A percentile compares a stretch with the other conserved stretches of the same genome.
phyloP scores from a whole-genome alignment of 2,888 invertebrate species.

The Mellilla xanthometata region DNA sequence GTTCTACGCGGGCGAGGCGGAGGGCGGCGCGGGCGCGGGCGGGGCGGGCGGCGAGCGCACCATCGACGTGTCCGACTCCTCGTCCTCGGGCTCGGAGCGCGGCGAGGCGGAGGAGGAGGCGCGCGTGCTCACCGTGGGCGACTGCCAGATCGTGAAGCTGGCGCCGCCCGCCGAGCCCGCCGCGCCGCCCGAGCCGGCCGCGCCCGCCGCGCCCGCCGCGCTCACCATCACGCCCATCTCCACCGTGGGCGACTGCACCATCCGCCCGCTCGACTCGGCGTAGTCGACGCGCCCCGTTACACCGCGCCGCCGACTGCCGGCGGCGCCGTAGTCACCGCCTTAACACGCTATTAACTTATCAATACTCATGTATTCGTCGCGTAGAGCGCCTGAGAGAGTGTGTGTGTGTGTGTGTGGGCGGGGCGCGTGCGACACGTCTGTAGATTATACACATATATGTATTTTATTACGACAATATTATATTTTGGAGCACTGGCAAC shows the following conservation, averaged over 20 bases:
- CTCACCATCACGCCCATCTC: constrained; percentile 76
- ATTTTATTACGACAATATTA: constrained; percentile 5
- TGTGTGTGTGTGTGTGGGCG: too few species aligned
- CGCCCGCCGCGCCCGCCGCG: constrained; percentile 53
- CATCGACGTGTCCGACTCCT: constrained; percentile 72
- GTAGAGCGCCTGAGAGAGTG: too few species aligned
- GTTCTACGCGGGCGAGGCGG: too few species aligned
- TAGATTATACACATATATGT: neutral
- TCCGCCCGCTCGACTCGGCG: constrained; percentile 61
- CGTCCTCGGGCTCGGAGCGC: constrained; percentile 62
- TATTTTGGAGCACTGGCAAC: constrained; percentile 1
- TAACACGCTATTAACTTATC: constrained; percentile 2
- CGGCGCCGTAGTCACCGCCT: constrained; percentile 9
- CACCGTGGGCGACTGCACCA: constrained; percentile 76
- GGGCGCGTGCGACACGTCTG: too few species aligned
- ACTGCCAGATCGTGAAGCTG: constrained; percentile 77
- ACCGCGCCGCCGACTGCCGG: too few species aligned
- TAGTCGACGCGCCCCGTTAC: too few species aligned
- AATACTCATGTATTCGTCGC: constrained; percentile 2
- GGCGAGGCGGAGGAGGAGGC: constrained; percentile 47
- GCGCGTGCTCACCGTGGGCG: constrained; percentile 78
- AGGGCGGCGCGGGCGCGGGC: too few species aligned
- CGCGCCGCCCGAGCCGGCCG: constrained; percentile 39
- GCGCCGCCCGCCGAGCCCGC: constrained; percentile 60
- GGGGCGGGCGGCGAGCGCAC: too few species aligned